These are phyloP conservation scores for Chauna torquata DNA, from an alignment of 2,113 vertebrate species.

Conservation along the genomic window DNA sequence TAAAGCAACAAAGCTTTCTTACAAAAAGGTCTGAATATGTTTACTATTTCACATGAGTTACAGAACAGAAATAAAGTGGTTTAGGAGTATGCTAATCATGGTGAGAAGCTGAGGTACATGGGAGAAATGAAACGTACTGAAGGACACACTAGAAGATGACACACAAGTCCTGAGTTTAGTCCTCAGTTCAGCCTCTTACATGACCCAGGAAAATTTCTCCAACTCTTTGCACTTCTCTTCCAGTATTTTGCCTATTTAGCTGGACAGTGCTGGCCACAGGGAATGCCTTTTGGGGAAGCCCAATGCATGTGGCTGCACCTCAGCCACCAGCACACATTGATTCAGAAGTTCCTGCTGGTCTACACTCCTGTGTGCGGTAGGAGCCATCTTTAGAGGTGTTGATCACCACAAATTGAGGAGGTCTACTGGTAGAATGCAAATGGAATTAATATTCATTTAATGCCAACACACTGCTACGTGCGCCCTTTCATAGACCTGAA, in stretches of 20 bases:
- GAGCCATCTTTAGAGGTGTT: not conserved
- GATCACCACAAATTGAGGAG: not conserved
- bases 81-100: not conserved
- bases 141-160: not conserved
- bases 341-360: not conserved
- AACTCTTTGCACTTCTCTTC: not conserved
- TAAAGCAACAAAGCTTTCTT: not conserved
- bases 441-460: not conserved
- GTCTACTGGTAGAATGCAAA: not conserved
- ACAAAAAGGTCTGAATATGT: not conserved
- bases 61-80: not conserved
- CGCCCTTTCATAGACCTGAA: not conserved
- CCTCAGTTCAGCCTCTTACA: not conserved
- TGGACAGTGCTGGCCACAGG: fast-evolving
- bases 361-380: no score
- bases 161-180: not conserved
- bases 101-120: not conserved
- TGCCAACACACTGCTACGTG: not conserved
- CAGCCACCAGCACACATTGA: not conserved
- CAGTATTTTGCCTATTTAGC: not conserved
- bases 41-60: not conserved
- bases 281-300: not conserved
- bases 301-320: no score
- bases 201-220: not conserved
- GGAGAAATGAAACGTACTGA: not conserved